Percentiles rank a stretch among this genome's conserved stretches.
Conservation (phyloP, 2,888 invertebrate genomes). For the Dioctria rufipes region DNA sequence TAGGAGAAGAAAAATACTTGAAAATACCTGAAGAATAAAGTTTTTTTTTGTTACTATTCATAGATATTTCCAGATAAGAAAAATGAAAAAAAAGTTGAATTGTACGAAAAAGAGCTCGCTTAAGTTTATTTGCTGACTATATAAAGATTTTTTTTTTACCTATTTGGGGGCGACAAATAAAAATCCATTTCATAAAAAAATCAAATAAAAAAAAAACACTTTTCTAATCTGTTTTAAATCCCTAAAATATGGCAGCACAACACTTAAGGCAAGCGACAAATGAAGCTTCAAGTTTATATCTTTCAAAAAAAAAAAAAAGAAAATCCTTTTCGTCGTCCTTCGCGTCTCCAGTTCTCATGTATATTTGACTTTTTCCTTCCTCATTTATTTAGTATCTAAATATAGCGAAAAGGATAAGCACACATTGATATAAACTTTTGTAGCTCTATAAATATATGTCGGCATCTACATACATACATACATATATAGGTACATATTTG, state of each 20-base stretch:
- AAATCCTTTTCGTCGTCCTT: constrained; percentile 14
- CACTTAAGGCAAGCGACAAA: not conserved
- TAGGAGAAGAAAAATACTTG: too few species aligned
- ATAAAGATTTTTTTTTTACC: too few species aligned
- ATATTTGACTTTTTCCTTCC: constrained; percentile 38
- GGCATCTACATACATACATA: not conserved
- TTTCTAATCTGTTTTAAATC: constrained; percentile 27
- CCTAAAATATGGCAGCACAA: constrained; percentile 26
- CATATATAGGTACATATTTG: not conserved
- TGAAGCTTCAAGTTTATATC: constrained; percentile 26
- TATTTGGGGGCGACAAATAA: too few species aligned
- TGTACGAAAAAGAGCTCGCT: too few species aligned
- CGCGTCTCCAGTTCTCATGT: constrained; percentile 17
- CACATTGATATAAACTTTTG: constrained; percentile 23
- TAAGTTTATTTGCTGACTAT: too few species aligned
- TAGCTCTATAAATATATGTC: not conserved
- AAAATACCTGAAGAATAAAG: too few species aligned
- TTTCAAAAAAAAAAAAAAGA: constrained; percentile 19
- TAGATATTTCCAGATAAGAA: too few species aligned
- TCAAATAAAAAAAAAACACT: too few species aligned
- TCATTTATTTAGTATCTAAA: constrained; percentile 41
- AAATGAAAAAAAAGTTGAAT: too few species aligned
- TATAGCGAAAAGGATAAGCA: constrained; percentile 34
- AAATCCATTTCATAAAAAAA: too few species aligned
- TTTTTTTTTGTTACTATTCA: too few species aligned